Percentiles rank a stretch among this genome's conserved stretches.
phyloP scores from a whole-genome alignment of 2,888 invertebrate species.

The Cephus nigrinus region DNA sequence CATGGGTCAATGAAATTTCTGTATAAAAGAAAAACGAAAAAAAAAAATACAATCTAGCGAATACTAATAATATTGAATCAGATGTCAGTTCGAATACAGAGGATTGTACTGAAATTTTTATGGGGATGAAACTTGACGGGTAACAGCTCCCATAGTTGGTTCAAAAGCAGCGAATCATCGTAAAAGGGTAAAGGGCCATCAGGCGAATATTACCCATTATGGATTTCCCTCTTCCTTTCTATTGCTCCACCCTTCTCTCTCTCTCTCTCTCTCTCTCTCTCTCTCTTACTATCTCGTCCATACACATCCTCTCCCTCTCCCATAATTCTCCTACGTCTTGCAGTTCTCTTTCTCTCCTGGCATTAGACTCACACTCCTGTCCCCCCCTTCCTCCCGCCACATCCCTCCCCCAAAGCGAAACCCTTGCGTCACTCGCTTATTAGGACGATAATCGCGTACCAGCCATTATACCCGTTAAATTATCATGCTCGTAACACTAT shows the following conservation, averaged over 20 bases:
- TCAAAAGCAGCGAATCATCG: slow-evolving; percentile 33
- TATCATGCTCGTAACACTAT: slow-evolving; percentile 54
- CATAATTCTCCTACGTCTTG: slow-evolving; percentile 13
- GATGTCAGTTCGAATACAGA: not conserved
- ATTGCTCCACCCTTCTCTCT: slow-evolving; percentile 17
- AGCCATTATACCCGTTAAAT: slow-evolving; percentile 59
- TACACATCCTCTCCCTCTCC: slow-evolving; percentile 6
- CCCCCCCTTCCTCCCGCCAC: slow-evolving; percentile 9
- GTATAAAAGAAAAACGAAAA: not conserved
- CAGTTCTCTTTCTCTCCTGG: slow-evolving; percentile 10
- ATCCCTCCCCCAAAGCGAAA: slow-evolving; percentile 32
- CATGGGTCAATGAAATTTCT: not conserved
- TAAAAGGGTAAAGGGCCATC: slow-evolving; percentile 38
- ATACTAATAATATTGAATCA: not conserved
- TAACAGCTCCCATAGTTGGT: slow-evolving; percentile 33
- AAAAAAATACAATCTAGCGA: not conserved
- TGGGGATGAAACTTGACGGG: slow-evolving; percentile 45
- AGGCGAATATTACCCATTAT: slow-evolving; percentile 34
- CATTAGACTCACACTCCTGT: slow-evolving; percentile 1
- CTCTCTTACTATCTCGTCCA: slow-evolving; percentile 4
- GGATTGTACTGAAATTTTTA: slow-evolving; percentile 29
- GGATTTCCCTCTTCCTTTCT: slow-evolving; percentile 14
- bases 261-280: slow-evolving; percentile 11
- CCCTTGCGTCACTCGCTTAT: slow-evolving; percentile 61
- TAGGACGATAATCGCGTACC: slow-evolving; percentile 62